Conservation (phyloP, 2,888 invertebrate species). For the Halictus quadricinctus region DNA sequence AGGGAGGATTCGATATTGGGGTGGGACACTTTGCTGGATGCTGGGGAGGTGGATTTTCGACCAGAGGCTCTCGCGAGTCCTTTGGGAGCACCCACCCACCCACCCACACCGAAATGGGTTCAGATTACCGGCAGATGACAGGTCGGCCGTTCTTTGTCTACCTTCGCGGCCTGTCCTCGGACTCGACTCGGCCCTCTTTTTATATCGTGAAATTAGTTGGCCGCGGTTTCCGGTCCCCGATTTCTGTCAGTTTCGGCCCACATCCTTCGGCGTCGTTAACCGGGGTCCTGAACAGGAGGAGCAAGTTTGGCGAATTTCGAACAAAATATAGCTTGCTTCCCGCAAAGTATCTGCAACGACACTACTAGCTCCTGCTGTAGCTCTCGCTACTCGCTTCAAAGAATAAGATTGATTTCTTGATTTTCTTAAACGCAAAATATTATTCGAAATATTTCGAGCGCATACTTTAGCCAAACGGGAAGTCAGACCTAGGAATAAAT, state of each 20-base stretch:
- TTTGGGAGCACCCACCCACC: slow-evolving; percentile 22
- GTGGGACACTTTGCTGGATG: not conserved
- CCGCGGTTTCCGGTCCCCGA: slow-evolving; percentile 77
- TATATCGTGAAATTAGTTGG: slow-evolving; percentile 77
- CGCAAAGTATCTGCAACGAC: not conserved
- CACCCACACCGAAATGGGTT: slow-evolving; percentile 34
- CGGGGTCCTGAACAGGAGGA: slow-evolving; percentile 59
- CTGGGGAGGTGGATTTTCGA: not conserved
- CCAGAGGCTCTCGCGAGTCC: not conserved
- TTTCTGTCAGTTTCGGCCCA: slow-evolving; percentile 61
- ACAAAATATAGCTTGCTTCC: not conserved
- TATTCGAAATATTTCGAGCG: no score
- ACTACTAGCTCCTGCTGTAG: not conserved
- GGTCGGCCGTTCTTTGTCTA: slow-evolving; percentile 66
- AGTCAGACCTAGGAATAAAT: no score
- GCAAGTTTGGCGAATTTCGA: slow-evolving; percentile 52
- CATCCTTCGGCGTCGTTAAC: slow-evolving; percentile 72
- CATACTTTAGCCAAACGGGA: no score
- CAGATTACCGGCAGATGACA: slow-evolving; percentile 63
- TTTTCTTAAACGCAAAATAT: no score
- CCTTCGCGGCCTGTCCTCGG: slow-evolving; percentile 55
- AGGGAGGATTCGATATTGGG: not conserved
- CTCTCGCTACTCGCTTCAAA: no score
- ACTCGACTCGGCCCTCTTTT: slow-evolving; percentile 73
- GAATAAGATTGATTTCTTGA: no score